Conservation (phyloP, 2,113 vertebrate genomes). For the Proterorhinus semilunaris region DNA sequence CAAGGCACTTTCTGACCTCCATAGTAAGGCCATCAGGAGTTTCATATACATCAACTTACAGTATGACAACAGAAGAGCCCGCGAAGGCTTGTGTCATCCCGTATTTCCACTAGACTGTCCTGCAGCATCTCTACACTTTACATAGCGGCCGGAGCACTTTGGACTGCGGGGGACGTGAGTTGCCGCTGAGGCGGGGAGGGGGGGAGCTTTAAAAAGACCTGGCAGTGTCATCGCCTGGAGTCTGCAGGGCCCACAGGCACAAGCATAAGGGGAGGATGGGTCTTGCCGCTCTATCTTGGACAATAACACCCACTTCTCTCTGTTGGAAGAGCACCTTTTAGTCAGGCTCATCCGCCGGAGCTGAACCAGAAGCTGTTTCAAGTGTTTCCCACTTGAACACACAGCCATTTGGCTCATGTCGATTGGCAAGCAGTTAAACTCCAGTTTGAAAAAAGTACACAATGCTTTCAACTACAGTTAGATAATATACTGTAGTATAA, state of each 20-base stretch:
- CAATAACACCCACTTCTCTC: constrained; percentile 46
- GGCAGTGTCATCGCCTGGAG: constrained; percentile 41
- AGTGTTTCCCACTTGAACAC: constrained; percentile 24
- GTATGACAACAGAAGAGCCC: constrained; percentile 27
- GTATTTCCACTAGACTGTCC: constrained; percentile 34
- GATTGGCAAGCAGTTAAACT: constrained; percentile 7
- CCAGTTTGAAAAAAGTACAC: constrained; percentile 1
- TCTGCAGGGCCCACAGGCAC: constrained; percentile 49
- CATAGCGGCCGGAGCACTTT: constrained; percentile 19
- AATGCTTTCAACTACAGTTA: not conserved
- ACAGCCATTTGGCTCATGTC: constrained; percentile 1
- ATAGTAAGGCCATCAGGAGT: constrained; percentile 8
- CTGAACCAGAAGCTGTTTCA: constrained; percentile 31
- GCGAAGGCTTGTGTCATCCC: constrained; percentile 31
- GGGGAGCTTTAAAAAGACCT: constrained; percentile 24
- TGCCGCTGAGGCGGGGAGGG: constrained; percentile 39
- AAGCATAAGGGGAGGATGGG: constrained; percentile 28
- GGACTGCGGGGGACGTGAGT: constrained; percentile 41
- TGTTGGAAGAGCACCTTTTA: constrained; percentile 39
- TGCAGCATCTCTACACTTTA: constrained; percentile 27
- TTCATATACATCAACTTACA: constrained; percentile 19
- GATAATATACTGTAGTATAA: not conserved
- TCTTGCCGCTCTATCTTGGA: constrained; percentile 44
- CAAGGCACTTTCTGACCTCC: constrained; percentile 15
- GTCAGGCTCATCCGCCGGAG: constrained; percentile 42